phyloP scores from a whole-genome alignment of 2,797 vertebrate genomes.

The Sebastolobus alascanus region DNA sequence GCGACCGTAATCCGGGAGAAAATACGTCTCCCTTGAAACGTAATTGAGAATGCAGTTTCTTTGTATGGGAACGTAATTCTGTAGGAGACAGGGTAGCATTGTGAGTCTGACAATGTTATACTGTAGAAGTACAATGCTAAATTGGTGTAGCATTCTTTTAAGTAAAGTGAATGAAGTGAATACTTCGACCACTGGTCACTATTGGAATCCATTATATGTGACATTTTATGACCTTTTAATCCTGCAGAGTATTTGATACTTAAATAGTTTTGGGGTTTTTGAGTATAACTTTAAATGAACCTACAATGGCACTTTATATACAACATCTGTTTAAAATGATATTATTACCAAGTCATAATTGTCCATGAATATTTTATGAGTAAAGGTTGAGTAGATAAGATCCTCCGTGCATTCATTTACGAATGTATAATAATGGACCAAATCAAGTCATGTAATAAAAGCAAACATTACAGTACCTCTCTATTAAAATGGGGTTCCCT shows the following conservation, averaged over 20 bases:
- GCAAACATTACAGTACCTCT: slow-evolving; percentile 67
- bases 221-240: neutral
- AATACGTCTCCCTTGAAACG: no score
- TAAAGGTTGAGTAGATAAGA: slow-evolving; percentile 56
- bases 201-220: neutral
- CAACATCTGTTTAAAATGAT: slow-evolving; percentile 36
- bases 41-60: no score
- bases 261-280: neutral
- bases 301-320: slow-evolving; percentile 25
- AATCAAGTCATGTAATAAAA: slow-evolving; percentile 74
- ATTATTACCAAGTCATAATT: slow-evolving; percentile 47
- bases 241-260: neutral
- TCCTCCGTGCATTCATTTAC: slow-evolving; percentile 39
- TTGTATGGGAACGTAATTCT: no score
- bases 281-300: slow-evolving; percentile 24
- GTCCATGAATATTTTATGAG: slow-evolving; percentile 61
- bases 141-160: neutral
- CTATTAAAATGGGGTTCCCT: slow-evolving; percentile 56
- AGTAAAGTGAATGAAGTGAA: neutral
- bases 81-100: no score
- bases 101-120: neutral
- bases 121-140: neutral
- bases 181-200: neutral
- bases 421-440: slow-evolving; percentile 66
- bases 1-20: no score